These are phyloP conservation scores for Eupsilia transversa DNA, from an alignment of 2,888 invertebrate species.

Conservation along the genomic window DNA sequence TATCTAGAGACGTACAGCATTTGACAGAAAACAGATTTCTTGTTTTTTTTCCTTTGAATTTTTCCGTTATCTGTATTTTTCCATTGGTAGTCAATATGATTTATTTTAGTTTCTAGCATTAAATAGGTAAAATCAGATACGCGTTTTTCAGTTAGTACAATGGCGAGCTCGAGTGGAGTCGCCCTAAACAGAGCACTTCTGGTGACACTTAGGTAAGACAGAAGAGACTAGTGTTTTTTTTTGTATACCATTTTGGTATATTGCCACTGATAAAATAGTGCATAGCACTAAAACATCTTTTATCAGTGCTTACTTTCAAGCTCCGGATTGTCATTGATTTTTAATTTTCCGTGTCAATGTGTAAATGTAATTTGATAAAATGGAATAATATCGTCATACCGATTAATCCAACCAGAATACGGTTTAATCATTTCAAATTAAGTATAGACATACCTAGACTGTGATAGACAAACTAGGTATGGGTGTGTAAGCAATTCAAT, in stretches of 20 bases:
- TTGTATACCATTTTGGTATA: background rate
- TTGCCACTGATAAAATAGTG: background rate
- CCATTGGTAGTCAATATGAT: background rate
- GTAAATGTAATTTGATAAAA: background rate
- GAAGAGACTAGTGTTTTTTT: background rate
- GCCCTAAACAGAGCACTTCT: constrained; percentile 79
- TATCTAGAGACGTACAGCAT: too few species aligned
- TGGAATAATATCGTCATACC: background rate
- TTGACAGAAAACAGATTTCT: background rate
- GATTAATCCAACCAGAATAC: too few species aligned
- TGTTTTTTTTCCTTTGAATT: background rate
- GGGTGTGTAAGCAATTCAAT: background rate
- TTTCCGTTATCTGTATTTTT: background rate
- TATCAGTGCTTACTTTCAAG: background rate
- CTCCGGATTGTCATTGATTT: background rate
- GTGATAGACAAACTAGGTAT: background rate
- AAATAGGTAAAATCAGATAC: background rate
- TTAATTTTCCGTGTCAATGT: background rate
- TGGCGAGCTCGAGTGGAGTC: constrained; percentile 86
- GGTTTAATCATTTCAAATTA: too few species aligned
- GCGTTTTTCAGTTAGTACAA: constrained; percentile 83
- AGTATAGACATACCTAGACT: background rate
- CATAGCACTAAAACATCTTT: too few species aligned
- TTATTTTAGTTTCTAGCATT: background rate
- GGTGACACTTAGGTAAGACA: constrained; percentile 81